A percentile compares a stretch with the other conserved stretches of the same genome.
Evolutionary conservation across 2,797 vertebrate genomes (phyloP).

Genomic region (Tympanoctomys barrerae): DNA sequence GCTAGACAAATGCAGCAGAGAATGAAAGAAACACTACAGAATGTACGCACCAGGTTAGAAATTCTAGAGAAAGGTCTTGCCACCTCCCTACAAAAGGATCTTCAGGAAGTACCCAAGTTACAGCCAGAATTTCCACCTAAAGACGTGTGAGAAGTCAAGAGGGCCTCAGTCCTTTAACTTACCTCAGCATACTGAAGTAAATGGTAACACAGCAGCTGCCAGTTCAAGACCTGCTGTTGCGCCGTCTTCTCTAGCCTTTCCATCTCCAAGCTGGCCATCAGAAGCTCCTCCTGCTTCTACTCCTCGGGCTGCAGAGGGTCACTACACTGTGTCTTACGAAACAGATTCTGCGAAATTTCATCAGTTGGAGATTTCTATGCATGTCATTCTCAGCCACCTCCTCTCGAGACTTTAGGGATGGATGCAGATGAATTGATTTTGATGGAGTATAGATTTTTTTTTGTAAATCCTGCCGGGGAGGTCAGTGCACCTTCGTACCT

Average conservation of each 20-base stretch:
- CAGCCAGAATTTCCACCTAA: constrained; percentile 92
- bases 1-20: constrained; percentile 96
- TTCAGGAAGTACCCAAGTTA: constrained; percentile 84
- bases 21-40: constrained; percentile 96
- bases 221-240: constrained; percentile 64
- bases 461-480: constrained; percentile 95
- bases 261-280: constrained; percentile 70
- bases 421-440: constrained; percentile 95
- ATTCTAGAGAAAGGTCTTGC: constrained; percentile 89
- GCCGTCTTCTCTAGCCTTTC: constrained; percentile 86
- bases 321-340: constrained; percentile 95
- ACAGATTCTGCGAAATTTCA: constrained; percentile 94
- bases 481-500: constrained; percentile 98
- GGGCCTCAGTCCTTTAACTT: constrained; percentile 78
- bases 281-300: constrained; percentile 96
- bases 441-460: constrained; percentile 97
- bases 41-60: constrained; percentile 92
- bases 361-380: constrained; percentile 94
- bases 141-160: constrained; percentile 86
- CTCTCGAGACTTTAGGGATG: constrained; percentile 92
- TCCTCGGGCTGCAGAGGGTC: constrained; percentile 94
- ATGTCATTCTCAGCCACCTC: constrained; percentile 89
- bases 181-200: constrained; percentile 76
- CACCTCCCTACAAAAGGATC: constrained; percentile 63
- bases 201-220: constrained; percentile 74